Base-by-base conservation (phyloP, 23 tunicate species). In the Ascidia mentula region DNA sequence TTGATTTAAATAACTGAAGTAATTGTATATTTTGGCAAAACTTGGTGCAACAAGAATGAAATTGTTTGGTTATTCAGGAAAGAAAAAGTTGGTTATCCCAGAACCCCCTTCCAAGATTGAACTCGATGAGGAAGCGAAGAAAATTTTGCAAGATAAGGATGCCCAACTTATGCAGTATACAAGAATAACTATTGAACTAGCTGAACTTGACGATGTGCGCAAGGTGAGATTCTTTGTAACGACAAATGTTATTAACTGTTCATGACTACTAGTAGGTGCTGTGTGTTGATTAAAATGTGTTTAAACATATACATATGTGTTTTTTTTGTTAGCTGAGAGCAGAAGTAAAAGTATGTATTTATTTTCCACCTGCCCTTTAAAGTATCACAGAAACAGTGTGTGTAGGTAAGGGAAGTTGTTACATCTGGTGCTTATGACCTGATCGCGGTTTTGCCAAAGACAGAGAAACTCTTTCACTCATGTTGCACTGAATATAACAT, bases 371-470 rank as follows among this genome's bases (percentile, higher is more conserved):
- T n/a, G n/a, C n/a, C n/a, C n/a, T n/a, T n/a, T n/a, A n/a, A n/a
- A n/a, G n/a, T n/a, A n/a, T n/a, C n/a, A n/a, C n/a, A n/a, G n/a
- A n/a, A n/a, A n/a, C n/a, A 53, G 22, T 53, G 9, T 81, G 40
- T 74, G 0, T 24, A 86, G 84, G 90, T 91, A 18, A 79, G 90
- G 72, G 90, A 86, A 69, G 86, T 80, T 5, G 31, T 82, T 17
- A 75, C 42, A 15, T 0, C 26, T 4, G 84, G 88, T 9, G 38
- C 8, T 35, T 91, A 69, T 73, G 97, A 91, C 39, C 32, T 91
- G 69, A 82, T 91, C 31, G 97, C 97, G 0, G 97, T 91, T 13
- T 34, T 74, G 32, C 97, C 97, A 20, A 71, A 46, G 37, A 86
- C 82, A 59, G 97, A 91, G 30, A 77, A 86, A 33, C 46, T 91